These are phyloP conservation scores for Pseudoips prasinana DNA, from an alignment of 2,888 invertebrate genomes.

Conservation along the genomic window DNA sequence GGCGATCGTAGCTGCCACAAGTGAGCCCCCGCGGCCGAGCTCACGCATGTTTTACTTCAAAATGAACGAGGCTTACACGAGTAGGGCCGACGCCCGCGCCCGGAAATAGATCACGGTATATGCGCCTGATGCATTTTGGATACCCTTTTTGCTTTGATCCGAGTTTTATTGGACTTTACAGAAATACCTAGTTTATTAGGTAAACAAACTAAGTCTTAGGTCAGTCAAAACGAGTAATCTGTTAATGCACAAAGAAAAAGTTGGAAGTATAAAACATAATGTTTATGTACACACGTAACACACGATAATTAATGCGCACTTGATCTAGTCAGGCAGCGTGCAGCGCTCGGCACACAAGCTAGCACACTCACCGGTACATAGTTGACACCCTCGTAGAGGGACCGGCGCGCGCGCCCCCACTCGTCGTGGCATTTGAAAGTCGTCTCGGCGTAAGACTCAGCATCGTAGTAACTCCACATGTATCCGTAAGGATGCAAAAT, in stretches of 20 bases:
- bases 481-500: slow-evolving; percentile 23
- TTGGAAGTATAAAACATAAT: slow-evolving; percentile 29
- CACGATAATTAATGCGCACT: slow-evolving; percentile 44
- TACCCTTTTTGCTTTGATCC: slow-evolving; percentile 65
- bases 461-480: slow-evolving; percentile 40
- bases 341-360: slow-evolving; percentile 50
- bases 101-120: slow-evolving; percentile 76
- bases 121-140: slow-evolving; percentile 69
- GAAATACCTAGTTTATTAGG: slow-evolving; percentile 27
- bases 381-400: slow-evolving; percentile 76
- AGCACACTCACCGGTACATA: slow-evolving; percentile 70
- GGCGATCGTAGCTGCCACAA: slow-evolving; percentile 83
- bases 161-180: slow-evolving; percentile 50
- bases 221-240: slow-evolving; percentile 14
- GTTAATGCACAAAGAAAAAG: slow-evolving; percentile 28
- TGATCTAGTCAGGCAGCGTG: slow-evolving; percentile 42
- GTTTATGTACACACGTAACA: slow-evolving; percentile 37
- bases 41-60: slow-evolving; percentile 78
- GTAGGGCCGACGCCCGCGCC: slow-evolving; percentile 73
- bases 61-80: slow-evolving; percentile 71
- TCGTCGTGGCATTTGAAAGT: slow-evolving; percentile 48
- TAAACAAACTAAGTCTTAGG: slow-evolving; percentile 29
- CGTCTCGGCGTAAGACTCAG: slow-evolving; percentile 35
- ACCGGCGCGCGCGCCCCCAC: slow-evolving; percentile 59
- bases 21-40: slow-evolving; percentile 80